Evolutionary conservation across 2,113 vertebrate genomes (phyloP), one percentile per base, ranked within the genome.

Genomic region (Dipodomys spectabilis): DNA sequence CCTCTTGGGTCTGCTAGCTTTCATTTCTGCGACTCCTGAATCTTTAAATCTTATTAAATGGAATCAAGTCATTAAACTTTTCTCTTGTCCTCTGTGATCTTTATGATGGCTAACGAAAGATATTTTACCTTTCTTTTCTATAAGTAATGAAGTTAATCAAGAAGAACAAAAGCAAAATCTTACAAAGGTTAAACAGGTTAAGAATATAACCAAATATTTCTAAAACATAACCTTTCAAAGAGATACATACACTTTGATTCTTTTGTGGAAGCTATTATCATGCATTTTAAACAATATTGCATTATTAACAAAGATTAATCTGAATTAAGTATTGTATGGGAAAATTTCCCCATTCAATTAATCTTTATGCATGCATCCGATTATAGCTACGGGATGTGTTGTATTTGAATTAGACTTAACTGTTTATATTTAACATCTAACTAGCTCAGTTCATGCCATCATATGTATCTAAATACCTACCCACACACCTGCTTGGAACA

Each of bases 381-480:
- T 86, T 92, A 62, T 93, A 77, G 23, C 62, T 86, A 13, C 28
- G n/a, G 23, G 60, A 45, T 60, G 83, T 62, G 10, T 84, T 95
- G 4, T 57, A 86, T 82, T 16, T 80, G 27, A 82, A 90, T 88
- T 80, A 6, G 9, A 91, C 28, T 93, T 74, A 72, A 53, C n/a
- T 80, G 28, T 88, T 93, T 94, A 72, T 80, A 77, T 93, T 95
- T 95, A 79, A 74, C 4, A 75, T 73, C 75, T 60, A 18, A 45
- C 7, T 22, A 53, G 35, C 86, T 81, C 83, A 2, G 18, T 79
- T 60, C 7, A 68, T 22, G 49, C 45, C 82, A 3, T 7, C 62
- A 82, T 80, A n/a, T 19, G 9, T 23, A 28, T 39, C 15, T 53
- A 60, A 92, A 49, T 80, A 49, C 12, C 25, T 78, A 49, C 16